Conservation (phyloP, 2,113 vertebrate species). For the Pavo muticus region DNA sequence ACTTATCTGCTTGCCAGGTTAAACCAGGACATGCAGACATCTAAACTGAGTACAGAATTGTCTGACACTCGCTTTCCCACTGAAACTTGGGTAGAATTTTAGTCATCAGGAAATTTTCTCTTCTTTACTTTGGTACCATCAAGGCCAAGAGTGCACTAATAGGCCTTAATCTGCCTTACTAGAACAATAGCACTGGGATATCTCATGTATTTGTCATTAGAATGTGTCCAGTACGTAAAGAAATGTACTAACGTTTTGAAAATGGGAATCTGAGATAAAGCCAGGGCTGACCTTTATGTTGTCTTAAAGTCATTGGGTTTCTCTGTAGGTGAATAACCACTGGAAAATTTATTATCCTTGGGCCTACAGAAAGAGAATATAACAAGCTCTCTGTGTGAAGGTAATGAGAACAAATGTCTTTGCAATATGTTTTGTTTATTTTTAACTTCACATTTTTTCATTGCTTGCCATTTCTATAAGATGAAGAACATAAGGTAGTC, state of each 20-base stretch:
- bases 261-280: not conserved
- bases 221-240: not conserved
- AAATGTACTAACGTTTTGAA: not conserved
- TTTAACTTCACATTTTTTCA: not conserved
- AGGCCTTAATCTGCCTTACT: not conserved
- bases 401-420: not conserved
- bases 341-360: not conserved
- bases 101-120: not conserved
- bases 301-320: not conserved
- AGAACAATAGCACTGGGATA: fast-evolving
- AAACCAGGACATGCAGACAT: not conserved
- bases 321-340: not conserved
- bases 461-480: not conserved
- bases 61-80: not conserved
- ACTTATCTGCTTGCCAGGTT: too few relatives aligned
- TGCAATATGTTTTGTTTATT: not conserved
- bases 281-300: not conserved
- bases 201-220: not conserved
- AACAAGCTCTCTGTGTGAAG: not conserved
- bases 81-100: not conserved
- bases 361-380: not conserved
- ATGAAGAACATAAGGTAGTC: not conserved
- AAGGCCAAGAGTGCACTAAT: not conserved
- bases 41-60: not conserved
- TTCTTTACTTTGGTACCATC: not conserved